These are phyloP conservation scores for Oryzias dopingdopingensis DNA, from an alignment of 2,797 vertebrate species.

Conservation along the genomic window DNA sequence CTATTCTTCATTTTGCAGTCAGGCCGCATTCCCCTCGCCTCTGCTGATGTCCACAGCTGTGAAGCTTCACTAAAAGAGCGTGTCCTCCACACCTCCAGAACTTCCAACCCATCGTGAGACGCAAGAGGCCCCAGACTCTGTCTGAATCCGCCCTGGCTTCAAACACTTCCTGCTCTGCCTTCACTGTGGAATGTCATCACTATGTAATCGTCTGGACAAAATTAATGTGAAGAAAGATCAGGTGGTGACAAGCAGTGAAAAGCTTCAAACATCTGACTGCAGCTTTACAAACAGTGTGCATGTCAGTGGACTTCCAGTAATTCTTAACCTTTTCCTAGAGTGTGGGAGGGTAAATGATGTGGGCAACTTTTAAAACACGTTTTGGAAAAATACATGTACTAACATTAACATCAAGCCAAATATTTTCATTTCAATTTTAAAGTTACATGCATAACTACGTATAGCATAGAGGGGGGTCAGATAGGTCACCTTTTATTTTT, in stretches of 20 bases:
- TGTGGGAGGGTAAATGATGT: no score
- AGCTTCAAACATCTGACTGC: not conserved
- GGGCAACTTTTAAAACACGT: not conserved
- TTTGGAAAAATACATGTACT: slow-evolving; percentile 3
- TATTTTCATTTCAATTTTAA: no score
- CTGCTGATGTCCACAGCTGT: slow-evolving; percentile 48
- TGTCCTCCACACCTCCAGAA: slow-evolving; percentile 4
- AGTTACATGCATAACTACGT: no score
- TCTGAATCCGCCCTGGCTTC: slow-evolving; percentile 2
- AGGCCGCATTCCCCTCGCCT: slow-evolving; percentile 2
- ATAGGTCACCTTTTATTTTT: no score
- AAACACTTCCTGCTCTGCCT: slow-evolving; percentile 26
- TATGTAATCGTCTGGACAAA: not conserved
- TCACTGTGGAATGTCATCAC: not conserved
- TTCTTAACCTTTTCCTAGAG: not conserved
- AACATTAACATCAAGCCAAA: no score
- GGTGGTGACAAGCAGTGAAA: slow-evolving; percentile 2
- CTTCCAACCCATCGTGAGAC: slow-evolving; percentile 22
- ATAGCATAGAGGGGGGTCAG: no score
- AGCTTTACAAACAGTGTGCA: not conserved
- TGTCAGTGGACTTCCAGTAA: not conserved
- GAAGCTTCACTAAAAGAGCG: slow-evolving; percentile 26
- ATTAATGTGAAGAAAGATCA: slow-evolving; percentile 12
- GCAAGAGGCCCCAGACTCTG: slow-evolving; percentile 7
- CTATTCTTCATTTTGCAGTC: slow-evolving; percentile 64